phyloP scores from a whole-genome alignment of 2,113 vertebrate genomes.

The Megalops atlanticus region DNA sequence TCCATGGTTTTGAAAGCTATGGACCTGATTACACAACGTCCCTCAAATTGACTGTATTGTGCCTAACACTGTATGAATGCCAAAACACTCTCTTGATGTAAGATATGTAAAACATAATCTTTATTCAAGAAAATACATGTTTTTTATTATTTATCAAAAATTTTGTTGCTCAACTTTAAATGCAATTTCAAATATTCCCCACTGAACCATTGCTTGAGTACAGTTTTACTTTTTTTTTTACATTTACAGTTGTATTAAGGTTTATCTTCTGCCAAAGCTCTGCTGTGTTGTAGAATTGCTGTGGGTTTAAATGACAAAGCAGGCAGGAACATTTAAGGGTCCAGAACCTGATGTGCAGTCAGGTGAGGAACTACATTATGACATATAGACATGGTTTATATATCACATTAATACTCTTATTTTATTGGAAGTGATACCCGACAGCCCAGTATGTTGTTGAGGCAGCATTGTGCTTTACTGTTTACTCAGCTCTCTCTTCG shows the following conservation, averaged over 20 bases:
- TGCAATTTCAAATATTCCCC: not conserved
- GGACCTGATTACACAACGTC: conserved; percentile 34
- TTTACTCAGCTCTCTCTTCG: not conserved
- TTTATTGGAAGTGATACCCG: too few species aligned
- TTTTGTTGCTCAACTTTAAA: conserved; percentile 3
- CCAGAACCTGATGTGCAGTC: not conserved
- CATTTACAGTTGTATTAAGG: too few species aligned
- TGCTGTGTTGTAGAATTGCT: not conserved
- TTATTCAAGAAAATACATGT: conserved; percentile 47
- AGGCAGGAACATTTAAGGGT: not conserved
- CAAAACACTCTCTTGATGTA: conserved; percentile 50
- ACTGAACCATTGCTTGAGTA: not conserved
- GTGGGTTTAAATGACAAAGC: not conserved
- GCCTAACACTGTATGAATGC: conserved; percentile 50
- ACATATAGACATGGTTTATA: too few species aligned
- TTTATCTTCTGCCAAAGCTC: not conserved
- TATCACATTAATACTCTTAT: too few species aligned
- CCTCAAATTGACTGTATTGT: conserved; percentile 40
- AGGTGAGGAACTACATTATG: not conserved
- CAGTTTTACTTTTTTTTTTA: not conserved
- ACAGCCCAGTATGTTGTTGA: too few species aligned
- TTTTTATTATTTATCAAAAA: conserved; percentile 57
- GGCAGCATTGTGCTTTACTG: too few species aligned
- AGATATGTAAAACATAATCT: conserved; percentile 45
- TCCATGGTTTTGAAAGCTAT: not conserved